Percentiles rank a stretch among this genome's conserved stretches.
These are phyloP conservation scores for Samia ricini DNA, from an alignment of 1,140 invertebrate species.

Conservation along the genomic window DNA sequence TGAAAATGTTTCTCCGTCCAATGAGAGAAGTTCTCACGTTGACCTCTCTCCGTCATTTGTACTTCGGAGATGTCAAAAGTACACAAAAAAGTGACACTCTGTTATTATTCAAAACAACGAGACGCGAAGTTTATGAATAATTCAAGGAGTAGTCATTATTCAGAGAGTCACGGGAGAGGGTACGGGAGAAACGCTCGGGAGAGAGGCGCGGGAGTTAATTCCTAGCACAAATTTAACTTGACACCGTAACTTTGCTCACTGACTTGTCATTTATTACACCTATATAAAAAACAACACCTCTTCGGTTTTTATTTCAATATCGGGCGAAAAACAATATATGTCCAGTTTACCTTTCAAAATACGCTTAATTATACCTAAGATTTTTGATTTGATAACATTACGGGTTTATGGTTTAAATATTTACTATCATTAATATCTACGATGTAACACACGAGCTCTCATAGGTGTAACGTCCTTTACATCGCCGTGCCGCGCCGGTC, in stretches of 20 bases:
- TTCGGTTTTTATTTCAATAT: too few species aligned
- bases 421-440: background rate
- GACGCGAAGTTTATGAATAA: conserved; percentile 4
- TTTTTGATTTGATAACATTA: too few species aligned
- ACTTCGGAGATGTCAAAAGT: background rate
- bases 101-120: background rate
- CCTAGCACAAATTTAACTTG: conserved; percentile 8
- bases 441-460: background rate
- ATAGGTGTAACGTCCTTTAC: background rate
- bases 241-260: background rate
- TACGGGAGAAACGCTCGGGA: background rate
- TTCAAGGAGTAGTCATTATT: conserved; percentile 7
- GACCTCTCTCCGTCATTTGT: background rate
- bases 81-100: background rate
- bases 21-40: background rate
- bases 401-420: too few species aligned
- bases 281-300: too few species aligned
- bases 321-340: too few species aligned
- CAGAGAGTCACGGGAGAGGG: background rate
- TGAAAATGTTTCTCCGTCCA: background rate
- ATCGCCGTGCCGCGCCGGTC: background rate
- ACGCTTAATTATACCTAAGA: too few species aligned
- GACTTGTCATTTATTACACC: background rate
- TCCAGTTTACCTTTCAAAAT: too few species aligned
- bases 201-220: background rate